Base-by-base conservation (phyloP, 2,113 vertebrate genomes). In the Azemiops feae region DNA sequence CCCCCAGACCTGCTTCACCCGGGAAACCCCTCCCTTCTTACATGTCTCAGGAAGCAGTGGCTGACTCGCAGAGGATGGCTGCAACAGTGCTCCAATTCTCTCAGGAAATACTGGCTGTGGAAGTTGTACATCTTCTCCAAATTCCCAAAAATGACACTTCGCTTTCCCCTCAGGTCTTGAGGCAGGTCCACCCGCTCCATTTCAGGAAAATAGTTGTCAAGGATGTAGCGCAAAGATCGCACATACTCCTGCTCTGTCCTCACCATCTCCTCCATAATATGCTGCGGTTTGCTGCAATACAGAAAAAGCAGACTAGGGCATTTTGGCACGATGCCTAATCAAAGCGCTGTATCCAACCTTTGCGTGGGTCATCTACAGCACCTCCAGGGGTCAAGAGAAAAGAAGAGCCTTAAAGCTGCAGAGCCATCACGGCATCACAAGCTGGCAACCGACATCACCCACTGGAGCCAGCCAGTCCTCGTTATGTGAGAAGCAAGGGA, bases 251-350 rank as follows among this genome's bases (percentile, higher is more conserved):
- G 97, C 96, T 99, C 99, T 0, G 99, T 99, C 88, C 98, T 98
- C 27, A 99, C 98, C 99, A 99, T 99, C 97, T 99, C 99, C 0
- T 98, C 98, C 30, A 99, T 97, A 57, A 99, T 98, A 96, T 98
- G 98, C 4, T 98, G 97, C 93, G 98, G 97, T 86, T 98, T 99
- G 95, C 98, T 99, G 96, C 92, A 87, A 54, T 0, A 53, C 43
- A 54, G 92, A 90, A 89, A 52, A 91, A 45, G 1, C 4, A 12
- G 47, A 3, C 0, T 3, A 50, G 43, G 1, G 11, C 11, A 12
- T 7, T 30, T 30, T 14, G 43, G 45, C 8, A 11, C 1, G 2
- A 23, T 3, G 45, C 25, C 25, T 14, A 6, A 50, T 87, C 25
- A 23, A 3, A 23, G 39, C 43, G 3, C 85, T 52, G 11, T 6